Evolutionary conservation across 2,113 vertebrate species (phyloP).

Genomic region (pig (Sus scrofa)): T2T-Sscrofa CM000820.6:127051001-127051500

Average conservation of each 20-base stretch:
- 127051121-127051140: neutral
- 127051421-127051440: neutral
- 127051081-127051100: neutral
- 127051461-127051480: neutral
- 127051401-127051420: neutral
- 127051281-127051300: neutral
- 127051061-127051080: too few relatives aligned
- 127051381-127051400: neutral
- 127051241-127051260: neutral
- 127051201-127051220: neutral
- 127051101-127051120: neutral
- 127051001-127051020: conserved; percentile 2
- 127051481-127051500: neutral
- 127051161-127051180: neutral
- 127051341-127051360: neutral
- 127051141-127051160: neutral
- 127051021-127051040: neutral
- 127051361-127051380: too few relatives aligned
- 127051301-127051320: neutral
- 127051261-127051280: neutral
- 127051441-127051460: neutral
- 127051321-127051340: neutral
- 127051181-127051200: neutral
- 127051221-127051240: neutral
- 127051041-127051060: neutral